These are phyloP conservation scores for Crenuchus spilurus DNA, from an alignment of 2,797 vertebrate species.

Conservation along the genomic window DNA sequence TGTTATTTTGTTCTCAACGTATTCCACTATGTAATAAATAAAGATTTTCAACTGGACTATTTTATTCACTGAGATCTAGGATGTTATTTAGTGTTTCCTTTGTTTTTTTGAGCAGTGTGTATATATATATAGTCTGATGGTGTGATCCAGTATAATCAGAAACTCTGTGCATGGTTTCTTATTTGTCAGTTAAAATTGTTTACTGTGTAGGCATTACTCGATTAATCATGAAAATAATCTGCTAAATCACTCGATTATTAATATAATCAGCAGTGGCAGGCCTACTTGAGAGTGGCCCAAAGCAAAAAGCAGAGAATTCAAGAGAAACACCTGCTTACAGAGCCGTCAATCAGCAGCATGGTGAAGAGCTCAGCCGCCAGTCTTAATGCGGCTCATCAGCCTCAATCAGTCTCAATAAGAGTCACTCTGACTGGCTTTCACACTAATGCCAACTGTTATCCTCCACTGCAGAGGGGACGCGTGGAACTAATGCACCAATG, in stretches of 20 bases:
- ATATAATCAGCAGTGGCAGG: not conserved
- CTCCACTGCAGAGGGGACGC: conserved; percentile 19
- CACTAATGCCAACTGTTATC: conserved; percentile 30
- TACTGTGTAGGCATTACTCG: not conserved
- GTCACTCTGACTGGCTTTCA: conserved; percentile 49
- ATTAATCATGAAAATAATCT: not conserved
- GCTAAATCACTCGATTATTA: not conserved
- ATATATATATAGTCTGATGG: too few species aligned
- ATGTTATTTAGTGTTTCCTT: too few species aligned
- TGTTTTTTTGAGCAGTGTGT: too few species aligned
- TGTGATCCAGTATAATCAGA: too few species aligned
- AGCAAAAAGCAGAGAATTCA: conserved; percentile 24
- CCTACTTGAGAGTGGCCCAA: not conserved
- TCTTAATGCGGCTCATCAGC: conserved; percentile 59
- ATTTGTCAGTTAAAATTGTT: too few species aligned
- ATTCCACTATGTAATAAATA: too few species aligned
- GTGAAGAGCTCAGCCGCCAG: conserved; percentile 46
- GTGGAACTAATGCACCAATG: conserved; percentile 28
- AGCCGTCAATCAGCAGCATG: conserved; percentile 48
- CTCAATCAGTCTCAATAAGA: conserved; percentile 61
- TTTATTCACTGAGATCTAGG: too few species aligned
- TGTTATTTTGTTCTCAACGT: too few species aligned
- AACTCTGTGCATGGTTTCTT: too few species aligned
- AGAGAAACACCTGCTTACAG: conserved; percentile 46
- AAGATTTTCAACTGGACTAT: too few species aligned